Base-by-base conservation (phyloP, 1,140 invertebrate species). In the Venustaconcha ellipsiformis region DNA sequence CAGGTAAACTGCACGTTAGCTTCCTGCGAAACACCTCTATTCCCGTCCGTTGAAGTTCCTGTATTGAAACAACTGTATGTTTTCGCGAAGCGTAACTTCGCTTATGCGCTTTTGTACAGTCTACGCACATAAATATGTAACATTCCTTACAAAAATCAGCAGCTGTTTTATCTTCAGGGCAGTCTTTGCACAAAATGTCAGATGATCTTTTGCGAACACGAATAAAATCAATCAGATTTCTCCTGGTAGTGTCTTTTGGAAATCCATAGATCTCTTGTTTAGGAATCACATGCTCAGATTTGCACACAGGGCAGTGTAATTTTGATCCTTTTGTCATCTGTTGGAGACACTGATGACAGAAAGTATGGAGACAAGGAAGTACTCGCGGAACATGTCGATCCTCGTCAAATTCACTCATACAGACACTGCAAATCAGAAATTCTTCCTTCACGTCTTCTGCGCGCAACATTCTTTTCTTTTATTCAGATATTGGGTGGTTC, bases 121-220 rank as follows among this genome's bases (percentile, higher is more conserved):
- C 81, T 15, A 75, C 14, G 63, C 81, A 82, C 79, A 82, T 78
- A 65, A 79, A 82, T 17, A 82, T 82, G 68, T 78, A 79, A 69
- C 81, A 82, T 56, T 82, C 78, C 20, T 79, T 80, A 68, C 81
- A 82, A 62, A 82, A 82, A 57, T 79, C 78, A 14, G 71, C 73
- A 1, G 81, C 81, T 20, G 69, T 71, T 57, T 80, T 79, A 26
- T 82, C 81, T 59, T 82, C 78, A 5, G 81, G 81, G 71, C 81
- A 82, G 37, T 82, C 81, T 56, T 80, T 82, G 58, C 81, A 82
- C 8, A 78, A 37, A 14, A 82, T 79, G 58, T 80, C 78, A 12
- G 81, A 82, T 13, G 74, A 77, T 14, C 77, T 62, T 48, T 80
- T 80, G 13, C 68, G 66, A 11, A 82, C 78, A 62, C 75, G 78